Conservation (phyloP, 2,797 vertebrate genomes). For the Momotus momota region DNA sequence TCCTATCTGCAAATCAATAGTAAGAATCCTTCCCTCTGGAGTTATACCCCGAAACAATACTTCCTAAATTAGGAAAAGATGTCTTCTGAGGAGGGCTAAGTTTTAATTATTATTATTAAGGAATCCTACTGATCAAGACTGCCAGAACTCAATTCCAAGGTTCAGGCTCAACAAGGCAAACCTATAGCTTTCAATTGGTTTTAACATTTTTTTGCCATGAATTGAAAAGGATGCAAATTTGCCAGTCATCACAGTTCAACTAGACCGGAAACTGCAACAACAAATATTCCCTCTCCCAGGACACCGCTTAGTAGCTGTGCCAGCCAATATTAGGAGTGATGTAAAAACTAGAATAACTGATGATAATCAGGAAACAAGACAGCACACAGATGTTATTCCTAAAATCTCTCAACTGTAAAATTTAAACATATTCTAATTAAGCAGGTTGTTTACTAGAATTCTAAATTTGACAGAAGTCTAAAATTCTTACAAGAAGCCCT, state of each 20-base stretch:
- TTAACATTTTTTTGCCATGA: background rate
- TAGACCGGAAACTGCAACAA: background rate
- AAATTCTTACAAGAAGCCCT: background rate
- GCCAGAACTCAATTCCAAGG: background rate
- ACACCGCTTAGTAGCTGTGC: background rate
- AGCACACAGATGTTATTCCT: background rate
- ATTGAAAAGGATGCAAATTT: background rate
- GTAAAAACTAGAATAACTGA: background rate
- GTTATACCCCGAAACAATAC: background rate
- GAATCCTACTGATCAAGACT: background rate
- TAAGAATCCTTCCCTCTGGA: background rate
- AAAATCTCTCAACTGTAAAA: background rate
- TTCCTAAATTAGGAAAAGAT: background rate
- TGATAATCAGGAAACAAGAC: background rate
- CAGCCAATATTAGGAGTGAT: background rate
- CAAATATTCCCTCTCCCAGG: background rate
- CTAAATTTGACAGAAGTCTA: background rate
- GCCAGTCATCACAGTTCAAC: background rate
- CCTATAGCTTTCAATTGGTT: background rate
- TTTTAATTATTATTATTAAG: background rate
- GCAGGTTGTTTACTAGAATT: background rate
- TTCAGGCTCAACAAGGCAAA: background rate
- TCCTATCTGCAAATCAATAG: background rate
- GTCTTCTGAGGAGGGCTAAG: background rate
- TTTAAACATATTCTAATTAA: background rate